Percentiles rank a stretch among this genome's conserved stretches.
These are phyloP conservation scores for Elymnias hypermnestra DNA, from an alignment of 1,140 invertebrate genomes.

Conservation along the genomic window DNA sequence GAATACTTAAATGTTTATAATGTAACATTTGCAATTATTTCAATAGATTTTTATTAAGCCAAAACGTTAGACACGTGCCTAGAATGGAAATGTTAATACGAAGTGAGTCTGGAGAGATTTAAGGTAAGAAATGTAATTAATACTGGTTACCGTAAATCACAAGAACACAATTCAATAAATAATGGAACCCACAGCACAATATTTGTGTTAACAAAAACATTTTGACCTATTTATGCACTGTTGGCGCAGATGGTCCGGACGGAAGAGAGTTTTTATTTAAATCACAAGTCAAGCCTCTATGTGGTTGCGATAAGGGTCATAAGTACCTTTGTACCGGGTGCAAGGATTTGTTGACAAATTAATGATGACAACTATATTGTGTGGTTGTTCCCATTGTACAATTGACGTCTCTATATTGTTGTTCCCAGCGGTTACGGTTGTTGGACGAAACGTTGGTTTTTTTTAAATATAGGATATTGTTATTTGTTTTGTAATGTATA, in stretches of 20 bases:
- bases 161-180: background rate
- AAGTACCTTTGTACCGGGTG: conserved; percentile 26
- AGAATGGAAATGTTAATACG: no score
- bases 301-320: conserved; percentile 38
- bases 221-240: conserved; percentile 58
- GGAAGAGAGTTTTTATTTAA: conserved; percentile 43
- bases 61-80: no score
- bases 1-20: no score
- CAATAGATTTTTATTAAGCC: no score
- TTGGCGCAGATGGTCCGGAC: conserved; percentile 51
- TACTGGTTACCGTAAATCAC: conserved; percentile 8
- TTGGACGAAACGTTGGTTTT: conserved; percentile 21
- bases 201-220: conserved; percentile 54
- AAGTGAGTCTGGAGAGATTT: no score
- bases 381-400: conserved; percentile 49
- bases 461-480: conserved; percentile 6
- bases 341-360: conserved; percentile 58
- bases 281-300: conserved; percentile 33
- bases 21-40: no score
- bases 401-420: conserved; percentile 57
- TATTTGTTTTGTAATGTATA: conserved; percentile 7
- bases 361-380: conserved; percentile 68
- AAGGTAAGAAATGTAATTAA: conserved; percentile 6
- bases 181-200: conserved; percentile 26
- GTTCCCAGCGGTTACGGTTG: conserved; percentile 29